These are phyloP conservation scores for Metopolophium dirhodum DNA, from an alignment of 1,140 invertebrate species.

Conservation along the genomic window DNA sequence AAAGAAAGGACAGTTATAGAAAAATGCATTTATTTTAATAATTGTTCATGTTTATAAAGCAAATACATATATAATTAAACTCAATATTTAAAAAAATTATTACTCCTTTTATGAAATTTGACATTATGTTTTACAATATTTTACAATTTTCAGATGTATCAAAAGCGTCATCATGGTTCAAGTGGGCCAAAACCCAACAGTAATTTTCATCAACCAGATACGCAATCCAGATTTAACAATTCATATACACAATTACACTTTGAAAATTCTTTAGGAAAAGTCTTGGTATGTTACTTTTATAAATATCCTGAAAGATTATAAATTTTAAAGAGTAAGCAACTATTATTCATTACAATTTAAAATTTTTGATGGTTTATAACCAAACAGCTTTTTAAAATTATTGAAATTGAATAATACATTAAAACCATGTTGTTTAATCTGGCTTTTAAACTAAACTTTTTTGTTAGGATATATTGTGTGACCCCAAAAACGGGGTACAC, in stretches of 20 bases:
- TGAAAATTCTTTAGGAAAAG: constrained; percentile 61
- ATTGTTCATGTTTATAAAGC: neutral
- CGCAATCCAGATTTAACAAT: constrained; percentile 40
- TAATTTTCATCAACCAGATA: constrained; percentile 4
- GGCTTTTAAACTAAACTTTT: neutral
- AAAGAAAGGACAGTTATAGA: neutral
- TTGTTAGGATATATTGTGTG: neutral
- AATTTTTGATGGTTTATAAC: neutral
- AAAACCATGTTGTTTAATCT: neutral
- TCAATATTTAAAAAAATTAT: neutral
- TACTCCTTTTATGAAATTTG: neutral
- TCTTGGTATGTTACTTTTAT: constrained; percentile 58
- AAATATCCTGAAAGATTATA: neutral
- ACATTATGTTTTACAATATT: neutral
- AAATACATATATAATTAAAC: neutral
- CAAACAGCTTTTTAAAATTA: neutral
- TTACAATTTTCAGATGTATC: constrained; percentile 36
- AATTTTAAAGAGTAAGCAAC: neutral
- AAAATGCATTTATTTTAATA: neutral
- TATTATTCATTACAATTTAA: neutral
- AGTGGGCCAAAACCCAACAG: neutral
- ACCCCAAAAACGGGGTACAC: no score
- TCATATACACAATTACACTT: constrained; percentile 60
- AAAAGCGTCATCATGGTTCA: constrained; percentile 44
- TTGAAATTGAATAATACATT: neutral